These are phyloP conservation scores for Tethya wilhelma DNA, from an alignment of 37 sponge, comb jelly and placozoan species.

Conservation along the genomic window DNA sequence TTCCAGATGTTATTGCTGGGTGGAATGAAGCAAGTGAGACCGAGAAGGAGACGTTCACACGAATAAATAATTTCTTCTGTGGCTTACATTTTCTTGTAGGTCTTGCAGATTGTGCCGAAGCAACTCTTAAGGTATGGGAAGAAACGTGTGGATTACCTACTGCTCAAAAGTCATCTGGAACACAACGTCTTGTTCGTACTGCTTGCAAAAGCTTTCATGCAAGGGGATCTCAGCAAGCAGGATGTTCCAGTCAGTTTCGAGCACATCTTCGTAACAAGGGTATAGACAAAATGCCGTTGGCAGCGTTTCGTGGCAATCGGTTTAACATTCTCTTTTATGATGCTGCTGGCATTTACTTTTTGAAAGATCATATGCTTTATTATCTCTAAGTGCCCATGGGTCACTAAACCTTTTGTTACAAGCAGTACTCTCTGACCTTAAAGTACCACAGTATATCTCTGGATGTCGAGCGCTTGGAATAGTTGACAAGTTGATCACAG, in stretches of 20 bases:
- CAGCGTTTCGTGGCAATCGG: slow-evolving; percentile 47
- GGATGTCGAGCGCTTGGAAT: slow-evolving; percentile 51
- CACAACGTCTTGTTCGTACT: slow-evolving; percentile 45
- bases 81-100: slow-evolving; percentile 43
- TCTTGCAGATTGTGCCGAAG: slow-evolving; percentile 34
- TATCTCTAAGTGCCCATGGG: slow-evolving; percentile 17
- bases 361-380: slow-evolving; percentile 14
- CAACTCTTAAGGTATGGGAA: slow-evolving; percentile 17
- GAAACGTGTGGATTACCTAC: neutral
- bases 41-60: neutral
- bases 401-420: slow-evolving; percentile 25
- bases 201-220: slow-evolving; percentile 64
- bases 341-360: slow-evolving; percentile 47
- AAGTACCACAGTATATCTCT: slow-evolving; percentile 5
- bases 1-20: neutral
- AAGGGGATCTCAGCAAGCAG: slow-evolving; percentile 43
- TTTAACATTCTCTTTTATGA: slow-evolving; percentile 61
- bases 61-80: slow-evolving; percentile 22
- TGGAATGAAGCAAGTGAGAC: slow-evolving; percentile 1
- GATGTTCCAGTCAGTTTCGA: slow-evolving; percentile 11
- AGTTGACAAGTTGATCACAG: slow-evolving; percentile 38
- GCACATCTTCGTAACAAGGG: slow-evolving; percentile 20
- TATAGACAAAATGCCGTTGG: slow-evolving; percentile 42
- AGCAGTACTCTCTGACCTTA: slow-evolving; percentile 21
- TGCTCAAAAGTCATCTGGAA: slow-evolving; percentile 3